Conservation (phyloP, 2,797 vertebrate genomes). For the Remorina albescens region DNA sequence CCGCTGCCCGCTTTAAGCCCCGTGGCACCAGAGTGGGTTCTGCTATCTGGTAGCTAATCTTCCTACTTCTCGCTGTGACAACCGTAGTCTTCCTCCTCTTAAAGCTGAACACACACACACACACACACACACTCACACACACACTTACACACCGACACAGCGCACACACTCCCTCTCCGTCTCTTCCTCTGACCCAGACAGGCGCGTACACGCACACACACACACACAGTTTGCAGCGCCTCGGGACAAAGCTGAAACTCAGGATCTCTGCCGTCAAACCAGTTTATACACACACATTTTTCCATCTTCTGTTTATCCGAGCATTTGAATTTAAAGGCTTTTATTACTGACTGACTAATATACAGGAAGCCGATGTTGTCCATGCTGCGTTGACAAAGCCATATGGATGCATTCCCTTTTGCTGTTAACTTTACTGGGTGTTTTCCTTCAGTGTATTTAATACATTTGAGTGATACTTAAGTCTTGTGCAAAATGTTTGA, state of each 20-base stretch:
- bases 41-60: constrained; percentile 91
- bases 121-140: constrained; percentile 62
- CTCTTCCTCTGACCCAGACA: constrained; percentile 53
- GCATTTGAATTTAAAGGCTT: constrained; percentile 21
- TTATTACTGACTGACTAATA: constrained; percentile 5
- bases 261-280: constrained; percentile 25
- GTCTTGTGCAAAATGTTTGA: constrained; percentile 5
- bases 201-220: constrained; percentile 30
- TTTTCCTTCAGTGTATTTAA: too few species aligned
- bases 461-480: too few species aligned
- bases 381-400: constrained; percentile 24
- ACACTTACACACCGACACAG: constrained; percentile 64
- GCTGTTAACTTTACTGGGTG: constrained; percentile 16
- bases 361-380: constrained; percentile 29
- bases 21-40: constrained; percentile 81
- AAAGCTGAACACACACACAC: constrained; percentile 86
- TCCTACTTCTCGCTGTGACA: constrained; percentile 85
- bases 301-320: background rate
- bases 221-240: constrained; percentile 64
- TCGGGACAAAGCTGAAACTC: constrained; percentile 46
- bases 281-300: constrained; percentile 1
- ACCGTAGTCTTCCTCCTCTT: constrained; percentile 87
- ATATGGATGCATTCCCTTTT: background rate
- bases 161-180: constrained; percentile 53
- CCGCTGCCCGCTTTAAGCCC: constrained; percentile 75